A percentile compares a stretch with the other conserved stretches of the same genome.
phyloP scores from a whole-genome alignment of 2,113 vertebrate genomes.

The Sclerurus mexicanus region DNA sequence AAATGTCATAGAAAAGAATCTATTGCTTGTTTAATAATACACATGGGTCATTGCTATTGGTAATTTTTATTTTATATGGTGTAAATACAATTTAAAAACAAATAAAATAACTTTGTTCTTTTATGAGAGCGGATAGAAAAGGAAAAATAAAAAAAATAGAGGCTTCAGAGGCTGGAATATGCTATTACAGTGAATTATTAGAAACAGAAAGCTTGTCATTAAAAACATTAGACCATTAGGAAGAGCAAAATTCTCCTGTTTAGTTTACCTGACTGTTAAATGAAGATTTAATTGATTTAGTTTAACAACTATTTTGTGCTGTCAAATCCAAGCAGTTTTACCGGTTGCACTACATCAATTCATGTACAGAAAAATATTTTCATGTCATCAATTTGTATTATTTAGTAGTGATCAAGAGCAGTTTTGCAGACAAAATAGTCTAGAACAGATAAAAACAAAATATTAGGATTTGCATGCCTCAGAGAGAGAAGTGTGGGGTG shows the following conservation, averaged over 20 bases:
- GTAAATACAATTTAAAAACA: neutral
- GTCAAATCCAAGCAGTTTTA: neutral
- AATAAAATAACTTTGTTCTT: neutral
- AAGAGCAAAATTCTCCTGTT: neutral
- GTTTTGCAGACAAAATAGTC: neutral
- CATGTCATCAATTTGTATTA: slow-evolving; percentile 2
- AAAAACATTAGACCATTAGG: neutral
- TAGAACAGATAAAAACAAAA: neutral
- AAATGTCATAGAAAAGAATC: neutral
- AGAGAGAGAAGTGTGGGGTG: neutral
- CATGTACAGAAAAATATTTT: slow-evolving; percentile 14
- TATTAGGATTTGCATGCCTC: neutral
- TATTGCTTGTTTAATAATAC: neutral
- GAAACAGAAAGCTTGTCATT: neutral
- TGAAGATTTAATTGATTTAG: neutral
- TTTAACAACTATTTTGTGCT: neutral
- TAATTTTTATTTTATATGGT: neutral
- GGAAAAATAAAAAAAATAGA: neutral
- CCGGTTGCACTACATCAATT: neutral
- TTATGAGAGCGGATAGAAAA: neutral
- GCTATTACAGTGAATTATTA: neutral
- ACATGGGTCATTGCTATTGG: neutral
- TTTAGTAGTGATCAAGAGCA: neutral
- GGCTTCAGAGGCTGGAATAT: neutral
- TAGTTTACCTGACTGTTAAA: neutral